Base-by-base conservation (phyloP, 2,888 invertebrate species). In the Diadromus collaris region DNA sequence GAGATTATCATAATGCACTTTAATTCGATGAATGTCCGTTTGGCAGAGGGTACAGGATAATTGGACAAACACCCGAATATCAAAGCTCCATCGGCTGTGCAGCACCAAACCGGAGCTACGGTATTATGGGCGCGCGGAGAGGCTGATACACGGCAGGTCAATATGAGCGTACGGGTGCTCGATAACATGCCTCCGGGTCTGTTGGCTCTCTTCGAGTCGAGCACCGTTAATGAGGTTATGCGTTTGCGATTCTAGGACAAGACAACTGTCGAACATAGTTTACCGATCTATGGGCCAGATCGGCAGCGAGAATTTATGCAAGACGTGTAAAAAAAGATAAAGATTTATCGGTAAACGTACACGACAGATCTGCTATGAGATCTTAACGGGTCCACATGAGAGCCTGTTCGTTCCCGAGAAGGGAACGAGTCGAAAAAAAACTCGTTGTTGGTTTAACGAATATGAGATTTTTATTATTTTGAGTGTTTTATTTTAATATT, bases 1-100 rank as follows among this genome's bases (percentile, higher is more conserved):
- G 80, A 79, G 80, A 86, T 87, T 86, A 85, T 87, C 83, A 86
- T 86, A 86, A 86, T 85, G 85, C 84, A 83, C 83, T 83, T 85
- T 87, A 84, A 86, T 86, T 86, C 81, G 83, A 85, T 87, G 81
- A 85, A 81, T 76, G 83, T 78, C 75, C 82, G 82, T 82, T 83
- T 82, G 78, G 78, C 80, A 81, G 58, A 27, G 84, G 82, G 82
- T 29, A 48, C 81, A 82, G 76, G 82, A 82, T 84, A 38, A 87
- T 85, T 85, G 82, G 82, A 83, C 84, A 86, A 86, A 86, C 84
- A 86, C 81, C 38, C 73, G 81, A 83, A 84, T 84, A 85, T 87
- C 85, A 86, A 87, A 87, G 85, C 82, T 71, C 71, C 44, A 13
- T 32, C 27, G 32, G 19, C 24, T 64, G 38, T 51, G 29, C 29